These are phyloP conservation scores for Lepidotrigona ventralis DNA, from an alignment of 1,140 invertebrate genomes.

Conservation along the genomic window DNA sequence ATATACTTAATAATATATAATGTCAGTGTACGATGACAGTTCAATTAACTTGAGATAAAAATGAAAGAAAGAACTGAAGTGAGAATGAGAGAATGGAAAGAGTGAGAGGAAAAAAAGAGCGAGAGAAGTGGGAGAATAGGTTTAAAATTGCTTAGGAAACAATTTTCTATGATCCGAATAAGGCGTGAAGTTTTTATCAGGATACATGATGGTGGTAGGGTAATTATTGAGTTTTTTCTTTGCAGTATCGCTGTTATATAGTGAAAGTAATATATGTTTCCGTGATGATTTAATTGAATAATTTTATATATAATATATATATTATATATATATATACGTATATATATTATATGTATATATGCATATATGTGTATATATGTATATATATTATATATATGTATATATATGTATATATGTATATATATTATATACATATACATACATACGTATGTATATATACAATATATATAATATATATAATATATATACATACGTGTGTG, in stretches of 20 bases:
- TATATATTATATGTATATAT: too few relatives aligned
- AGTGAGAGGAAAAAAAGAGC: not conserved
- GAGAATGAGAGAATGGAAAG: not conserved
- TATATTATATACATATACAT: not conserved
- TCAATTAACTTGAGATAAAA: not conserved
- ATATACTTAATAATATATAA: not conserved
- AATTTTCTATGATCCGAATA: conserved; percentile 50
- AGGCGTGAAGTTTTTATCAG: conserved; percentile 42
- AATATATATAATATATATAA: too few relatives aligned
- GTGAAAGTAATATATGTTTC: conserved; percentile 1
- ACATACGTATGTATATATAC: too few relatives aligned
- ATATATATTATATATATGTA: not conserved
- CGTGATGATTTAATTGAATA: conserved; percentile 19
- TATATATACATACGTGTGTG: not conserved
- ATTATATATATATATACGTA: not conserved
- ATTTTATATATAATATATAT: not conserved
- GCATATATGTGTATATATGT: too few relatives aligned
- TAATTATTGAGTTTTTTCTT: conserved; percentile 63
- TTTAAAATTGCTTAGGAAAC: not conserved
- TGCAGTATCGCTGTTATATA: conserved; percentile 5
- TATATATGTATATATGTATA: not conserved
- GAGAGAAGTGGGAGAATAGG: not conserved
- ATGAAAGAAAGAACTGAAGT: not conserved
- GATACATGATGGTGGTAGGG: conserved; percentile 75
- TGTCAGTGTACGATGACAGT: not conserved